Percentiles rank a stretch among this genome's conserved stretches.
Conservation (phyloP, 2,797 vertebrate species). For the Peromyscus melanophrys region DNA sequence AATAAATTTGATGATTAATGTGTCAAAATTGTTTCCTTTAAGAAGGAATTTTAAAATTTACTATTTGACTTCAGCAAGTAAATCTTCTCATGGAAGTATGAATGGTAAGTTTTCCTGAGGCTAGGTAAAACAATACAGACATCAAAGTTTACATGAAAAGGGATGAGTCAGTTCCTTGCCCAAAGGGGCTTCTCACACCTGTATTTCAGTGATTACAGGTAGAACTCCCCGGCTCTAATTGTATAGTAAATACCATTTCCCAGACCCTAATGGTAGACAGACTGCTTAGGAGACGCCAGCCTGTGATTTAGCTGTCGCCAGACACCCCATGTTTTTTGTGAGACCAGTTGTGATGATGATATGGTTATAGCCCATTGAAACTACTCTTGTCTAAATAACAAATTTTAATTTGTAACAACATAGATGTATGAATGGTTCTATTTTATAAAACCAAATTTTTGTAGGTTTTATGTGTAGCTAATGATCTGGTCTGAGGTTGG, state of each 20-base stretch:
- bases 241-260: constrained; percentile 97
- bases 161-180: constrained; percentile 94
- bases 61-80: constrained; percentile 89
- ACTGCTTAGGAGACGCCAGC: constrained; percentile 95
- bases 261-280: constrained; percentile 95
- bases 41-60: constrained; percentile 86
- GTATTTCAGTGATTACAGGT: constrained; percentile 98
- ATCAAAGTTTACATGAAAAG: constrained; percentile 94
- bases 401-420: constrained; percentile 92
- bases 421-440: constrained; percentile 81
- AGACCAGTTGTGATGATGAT: constrained; percentile 94
- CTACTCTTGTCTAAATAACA: constrained; percentile 93
- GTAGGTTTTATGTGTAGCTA: constrained; percentile 85
- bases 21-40: constrained; percentile 88
- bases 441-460: constrained; percentile 84
- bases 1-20: constrained; percentile 91
- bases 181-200: constrained; percentile 94
- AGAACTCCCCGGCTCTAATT: constrained; percentile 96
- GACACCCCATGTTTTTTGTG: constrained; percentile 93
- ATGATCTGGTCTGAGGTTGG: constrained; percentile 81
- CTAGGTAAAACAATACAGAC: constrained; percentile 89
- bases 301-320: constrained; percentile 97
- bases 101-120: constrained; percentile 89
- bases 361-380: constrained; percentile 93
- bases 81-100: constrained; percentile 89